Percentiles rank a stretch among this genome's conserved stretches.
These are phyloP conservation scores for Epinotia nisella DNA, from an alignment of 2,888 invertebrate species.

Conservation along the genomic window DNA sequence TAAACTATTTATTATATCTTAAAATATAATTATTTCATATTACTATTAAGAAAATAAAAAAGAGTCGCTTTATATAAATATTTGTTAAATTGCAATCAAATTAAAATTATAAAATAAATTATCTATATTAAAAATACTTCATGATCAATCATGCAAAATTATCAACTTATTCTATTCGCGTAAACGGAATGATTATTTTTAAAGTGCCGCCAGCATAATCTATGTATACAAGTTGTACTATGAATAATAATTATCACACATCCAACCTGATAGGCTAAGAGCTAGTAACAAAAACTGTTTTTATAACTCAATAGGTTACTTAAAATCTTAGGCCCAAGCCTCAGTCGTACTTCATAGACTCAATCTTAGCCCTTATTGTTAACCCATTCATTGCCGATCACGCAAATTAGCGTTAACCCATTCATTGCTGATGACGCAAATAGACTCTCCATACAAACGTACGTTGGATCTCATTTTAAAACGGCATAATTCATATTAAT, in stretches of 20 bases:
- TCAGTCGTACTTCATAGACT: too few relatives aligned
- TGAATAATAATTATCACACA: conserved; percentile 36
- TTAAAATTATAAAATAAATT: neutral
- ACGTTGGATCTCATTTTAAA: too few relatives aligned
- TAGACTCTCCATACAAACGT: too few relatives aligned
- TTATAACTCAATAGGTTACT: neutral
- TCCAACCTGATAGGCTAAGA: conserved; percentile 1
- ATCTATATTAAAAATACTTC: neutral
- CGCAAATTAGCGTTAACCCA: too few relatives aligned
- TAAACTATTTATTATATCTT: conserved; percentile 17
- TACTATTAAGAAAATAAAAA: neutral
- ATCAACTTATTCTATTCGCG: conserved; percentile 14
- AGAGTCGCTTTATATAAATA: neutral
- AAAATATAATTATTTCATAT: conserved; percentile 1
- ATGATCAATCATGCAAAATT: neutral
- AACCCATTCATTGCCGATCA: too few relatives aligned
- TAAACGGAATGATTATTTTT: conserved; percentile 12
- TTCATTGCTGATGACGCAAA: too few relatives aligned
- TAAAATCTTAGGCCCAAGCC: too few relatives aligned
- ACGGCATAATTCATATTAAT: too few relatives aligned
- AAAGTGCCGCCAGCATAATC: conserved; percentile 13
- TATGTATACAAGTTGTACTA: conserved; percentile 34
- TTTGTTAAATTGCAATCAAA: neutral
- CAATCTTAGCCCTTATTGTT: too few relatives aligned
- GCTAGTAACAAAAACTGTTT: neutral